Evolutionary conservation across 2,797 vertebrate species (phyloP).

Genomic region (Peromyscus nudipes): DNA sequence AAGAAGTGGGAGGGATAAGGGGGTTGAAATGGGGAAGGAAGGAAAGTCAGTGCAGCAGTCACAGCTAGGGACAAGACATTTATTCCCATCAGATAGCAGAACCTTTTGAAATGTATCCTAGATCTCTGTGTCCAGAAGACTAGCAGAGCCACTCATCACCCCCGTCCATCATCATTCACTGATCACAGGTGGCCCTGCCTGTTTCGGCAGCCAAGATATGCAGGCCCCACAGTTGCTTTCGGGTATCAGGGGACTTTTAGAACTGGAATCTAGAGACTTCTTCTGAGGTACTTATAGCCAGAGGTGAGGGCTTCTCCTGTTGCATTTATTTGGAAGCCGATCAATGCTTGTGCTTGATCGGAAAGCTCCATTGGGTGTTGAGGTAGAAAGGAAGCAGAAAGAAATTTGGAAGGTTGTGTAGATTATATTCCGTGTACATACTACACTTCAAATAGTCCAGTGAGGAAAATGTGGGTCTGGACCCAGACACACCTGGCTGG

Average conservation of each 20-base stretch:
- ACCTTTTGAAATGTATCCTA: not conserved
- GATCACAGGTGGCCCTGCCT: no score
- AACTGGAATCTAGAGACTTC: not conserved
- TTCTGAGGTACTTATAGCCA: not conserved
- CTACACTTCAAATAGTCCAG: not conserved
- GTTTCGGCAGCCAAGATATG: not conserved
- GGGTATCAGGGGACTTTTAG: not conserved
- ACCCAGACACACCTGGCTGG: not conserved
- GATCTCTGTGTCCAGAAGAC: no score
- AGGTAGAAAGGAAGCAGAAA: not conserved
- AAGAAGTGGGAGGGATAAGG: not conserved
- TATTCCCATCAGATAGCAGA: not conserved
- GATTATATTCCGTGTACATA: not conserved
- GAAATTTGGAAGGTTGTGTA: no score
- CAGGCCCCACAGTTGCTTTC: not conserved
- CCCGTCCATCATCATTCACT: not conserved
- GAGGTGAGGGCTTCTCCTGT: not conserved
- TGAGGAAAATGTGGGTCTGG: not conserved
- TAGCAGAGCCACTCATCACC: rapidly evolving
- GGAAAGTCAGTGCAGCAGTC: rapidly evolving
- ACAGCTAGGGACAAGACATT: not conserved
- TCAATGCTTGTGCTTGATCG: not conserved
- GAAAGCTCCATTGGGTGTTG: not conserved
- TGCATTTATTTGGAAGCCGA: slow-evolving; percentile 4
- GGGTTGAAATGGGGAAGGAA: not conserved